Conservation (phyloP, 2,113 vertebrate species). For the Nothoprocta pentlandii region DNA sequence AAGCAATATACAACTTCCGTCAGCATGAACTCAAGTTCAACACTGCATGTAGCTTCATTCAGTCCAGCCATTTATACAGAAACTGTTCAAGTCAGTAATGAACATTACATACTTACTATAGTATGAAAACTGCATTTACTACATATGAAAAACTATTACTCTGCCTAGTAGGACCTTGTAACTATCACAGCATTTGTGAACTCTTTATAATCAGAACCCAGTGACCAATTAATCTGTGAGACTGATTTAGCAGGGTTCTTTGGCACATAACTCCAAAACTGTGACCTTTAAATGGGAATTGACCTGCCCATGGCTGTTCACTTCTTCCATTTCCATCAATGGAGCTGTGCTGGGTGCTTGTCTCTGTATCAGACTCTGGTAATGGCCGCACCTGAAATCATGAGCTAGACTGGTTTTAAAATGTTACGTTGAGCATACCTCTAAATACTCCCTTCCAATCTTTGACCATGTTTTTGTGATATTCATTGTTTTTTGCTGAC, state of each 20-base stretch:
- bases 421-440: not conserved
- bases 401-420: not conserved
- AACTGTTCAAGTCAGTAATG: not conserved
- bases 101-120: not conserved
- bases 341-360: fast-evolving
- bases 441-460: not conserved
- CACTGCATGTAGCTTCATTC: not conserved
- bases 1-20: not conserved
- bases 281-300: not conserved
- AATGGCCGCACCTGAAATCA: not conserved
- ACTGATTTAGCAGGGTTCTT: not conserved
- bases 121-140: too few species aligned
- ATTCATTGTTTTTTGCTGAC: not conserved
- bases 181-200: not conserved
- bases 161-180: not conserved
- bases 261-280: not conserved
- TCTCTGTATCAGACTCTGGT: not conserved
- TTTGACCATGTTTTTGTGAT: not conserved
- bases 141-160: not conserved
- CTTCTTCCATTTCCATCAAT: not conserved
- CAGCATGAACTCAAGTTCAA: not conserved
- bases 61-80: not conserved
- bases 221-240: not conserved
- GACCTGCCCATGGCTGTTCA: not conserved
- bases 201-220: not conserved